Evolutionary conservation across 2,888 invertebrate species (phyloP).

Genomic region (Megalurothrips usitatus): DNA sequence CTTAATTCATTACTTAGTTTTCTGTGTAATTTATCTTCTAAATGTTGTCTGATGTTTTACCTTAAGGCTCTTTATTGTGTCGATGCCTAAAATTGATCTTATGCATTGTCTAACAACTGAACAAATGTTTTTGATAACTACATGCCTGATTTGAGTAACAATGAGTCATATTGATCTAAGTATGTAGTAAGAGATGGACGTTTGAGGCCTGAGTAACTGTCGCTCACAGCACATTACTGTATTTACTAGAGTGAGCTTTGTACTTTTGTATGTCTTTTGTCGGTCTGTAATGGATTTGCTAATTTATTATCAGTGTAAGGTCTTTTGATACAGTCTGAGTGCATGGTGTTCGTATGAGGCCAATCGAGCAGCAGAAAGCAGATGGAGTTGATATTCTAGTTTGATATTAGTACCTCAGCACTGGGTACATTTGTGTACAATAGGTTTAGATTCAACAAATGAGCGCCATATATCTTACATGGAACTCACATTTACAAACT

Average conservation of each 20-base stretch:
- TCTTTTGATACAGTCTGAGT: constrained; percentile 1
- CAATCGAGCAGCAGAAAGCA: neutral
- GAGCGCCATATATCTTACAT: constrained; percentile 16
- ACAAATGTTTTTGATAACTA: neutral
- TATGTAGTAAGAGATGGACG: neutral
- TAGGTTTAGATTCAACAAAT: constrained; percentile 7
- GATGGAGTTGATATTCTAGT: constrained; percentile 9
- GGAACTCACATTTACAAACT: constrained; percentile 3
- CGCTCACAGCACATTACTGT: constrained; percentile 20
- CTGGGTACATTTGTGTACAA: neutral
- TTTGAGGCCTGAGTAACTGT: constrained; percentile 1
- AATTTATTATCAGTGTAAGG: neutral
- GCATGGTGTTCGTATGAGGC: neutral
- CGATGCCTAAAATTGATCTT: neutral
- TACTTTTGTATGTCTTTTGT: constrained; percentile 23
- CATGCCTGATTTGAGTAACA: neutral
- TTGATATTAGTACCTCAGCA: constrained; percentile 9
- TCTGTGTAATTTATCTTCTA: neutral
- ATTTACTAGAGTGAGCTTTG: constrained; percentile 20
- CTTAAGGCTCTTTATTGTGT: neutral
- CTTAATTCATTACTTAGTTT: neutral
- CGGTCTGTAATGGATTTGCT: constrained; percentile 10
- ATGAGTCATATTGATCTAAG: neutral
- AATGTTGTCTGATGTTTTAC: neutral
- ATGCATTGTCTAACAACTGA: neutral